These are phyloP conservation scores for Agrochola lychnidis DNA, from an alignment of 2,888 invertebrate genomes.

Conservation along the genomic window DNA sequence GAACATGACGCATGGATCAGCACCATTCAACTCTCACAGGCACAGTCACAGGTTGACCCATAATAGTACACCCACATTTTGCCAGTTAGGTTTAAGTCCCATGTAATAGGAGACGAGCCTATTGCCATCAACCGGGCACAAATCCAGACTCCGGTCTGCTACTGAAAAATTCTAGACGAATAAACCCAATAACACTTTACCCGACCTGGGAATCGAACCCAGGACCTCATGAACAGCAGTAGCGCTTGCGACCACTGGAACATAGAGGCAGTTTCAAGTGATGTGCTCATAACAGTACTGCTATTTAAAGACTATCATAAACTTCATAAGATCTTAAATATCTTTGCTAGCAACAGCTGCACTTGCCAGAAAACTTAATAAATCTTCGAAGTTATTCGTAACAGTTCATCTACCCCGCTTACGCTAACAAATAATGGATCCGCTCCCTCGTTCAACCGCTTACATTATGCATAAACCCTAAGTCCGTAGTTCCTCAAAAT, in stretches of 20 bases:
- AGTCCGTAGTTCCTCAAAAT: slow-evolving; percentile 50
- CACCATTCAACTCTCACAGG: no score
- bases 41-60: no score
- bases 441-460: slow-evolving; percentile 14
- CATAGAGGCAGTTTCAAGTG: not conserved
- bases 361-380: slow-evolving; percentile 1
- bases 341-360: not conserved
- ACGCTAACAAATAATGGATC: slow-evolving; percentile 35
- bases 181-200: no score
- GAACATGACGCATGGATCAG: no score
- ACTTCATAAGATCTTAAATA: not conserved
- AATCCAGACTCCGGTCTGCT: not conserved
- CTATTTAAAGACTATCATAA: not conserved
- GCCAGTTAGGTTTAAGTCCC: no score
- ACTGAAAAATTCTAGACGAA: no score
- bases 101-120: not conserved
- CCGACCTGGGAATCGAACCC: no score
- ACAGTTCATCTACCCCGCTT: slow-evolving; percentile 17
- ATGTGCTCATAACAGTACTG: not conserved
- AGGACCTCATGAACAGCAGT: no score
- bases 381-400: slow-evolving; percentile 19
- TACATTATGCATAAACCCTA: slow-evolving; percentile 56
- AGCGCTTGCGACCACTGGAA: no score
- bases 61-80: no score
- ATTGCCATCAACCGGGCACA: not conserved